Base-by-base conservation (phyloP, 2,888 invertebrate species). In the Lycia hirtaria region DNA sequence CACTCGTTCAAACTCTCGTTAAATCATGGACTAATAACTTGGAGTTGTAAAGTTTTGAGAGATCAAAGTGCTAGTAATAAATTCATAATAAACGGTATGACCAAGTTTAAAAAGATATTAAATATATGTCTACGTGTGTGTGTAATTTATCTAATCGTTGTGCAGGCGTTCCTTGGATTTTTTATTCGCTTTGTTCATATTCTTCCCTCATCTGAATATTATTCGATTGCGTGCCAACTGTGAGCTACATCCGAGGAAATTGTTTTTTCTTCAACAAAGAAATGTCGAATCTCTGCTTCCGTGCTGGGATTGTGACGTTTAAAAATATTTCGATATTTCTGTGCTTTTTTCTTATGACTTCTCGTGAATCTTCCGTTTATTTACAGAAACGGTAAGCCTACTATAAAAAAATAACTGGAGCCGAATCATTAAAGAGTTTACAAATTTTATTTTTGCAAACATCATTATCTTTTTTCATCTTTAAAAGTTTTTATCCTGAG, bases 181-280 rank as follows among this genome's bases (percentile, higher is more conserved):
- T 62, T 52, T 76, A 72, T 70, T 75, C 59, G 72, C 71, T 75
- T 76, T 78, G 76, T 75, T 77, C 78, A 76, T 80, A 78, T 78
- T 68, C 60, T 68, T 68, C 56, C 63, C 70, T 77, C 74, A 77
- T 80, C 77, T 80, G 75, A 82, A 80, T 83, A 81, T 77, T 80
- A 82, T 82, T 82, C 73, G 72, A 83, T 83, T 80, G 73, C 70
- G 64, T 74, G 69, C 65, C 70, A 67, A 65, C 67, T 68, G 67
- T 70, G 60, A 74, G 65, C 71, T 69, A 71, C 72, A 72, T 56
- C 53, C 28, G 60, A 69, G 67, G 72, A 79, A 79, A 79, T 80
- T 74, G 72, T 76, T 77, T 77, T 76, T 73, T 72, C 65, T 69
- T 51, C 54, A 65, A 64, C 55, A 69, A 68, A 69, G 68, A 68